Evolutionary conservation across 2,113 vertebrate genomes (phyloP).

Genomic region (Vidua macroura): DNA sequence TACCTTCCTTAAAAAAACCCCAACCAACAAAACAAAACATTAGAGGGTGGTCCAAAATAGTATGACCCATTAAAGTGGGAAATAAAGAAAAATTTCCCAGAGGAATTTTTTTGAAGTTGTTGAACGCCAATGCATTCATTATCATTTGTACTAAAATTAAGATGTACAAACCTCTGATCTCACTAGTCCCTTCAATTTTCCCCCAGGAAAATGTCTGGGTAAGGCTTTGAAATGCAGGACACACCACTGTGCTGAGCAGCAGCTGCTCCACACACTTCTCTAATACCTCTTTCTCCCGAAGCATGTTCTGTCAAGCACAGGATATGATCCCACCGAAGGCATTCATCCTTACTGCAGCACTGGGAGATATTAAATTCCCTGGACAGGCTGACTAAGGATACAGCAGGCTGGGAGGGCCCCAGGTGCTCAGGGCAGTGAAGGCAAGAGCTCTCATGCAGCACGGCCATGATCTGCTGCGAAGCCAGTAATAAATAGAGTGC

Average conservation of each 20-base stretch:
- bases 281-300: neutral
- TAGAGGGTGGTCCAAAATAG: neutral
- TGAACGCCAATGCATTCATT: neutral
- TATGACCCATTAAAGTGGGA: neutral
- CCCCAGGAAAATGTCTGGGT: neutral
- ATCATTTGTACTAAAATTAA: neutral
- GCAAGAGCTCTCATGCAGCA: neutral
- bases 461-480: neutral
- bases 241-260: neutral
- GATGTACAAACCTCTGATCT: neutral
- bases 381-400: neutral
- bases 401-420: neutral
- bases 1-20: neutral
- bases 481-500: rapidly evolving
- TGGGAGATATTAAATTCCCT: neutral
- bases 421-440: neutral
- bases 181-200: neutral
- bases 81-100: neutral
- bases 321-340: neutral
- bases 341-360: neutral
- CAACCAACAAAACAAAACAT: neutral
- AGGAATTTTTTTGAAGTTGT: neutral
- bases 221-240: neutral
- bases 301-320: neutral
- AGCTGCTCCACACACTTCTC: neutral